These are phyloP conservation scores for Dromococcyx pavoninus DNA, from an alignment of 2,797 vertebrate genomes.

Conservation along the genomic window DNA sequence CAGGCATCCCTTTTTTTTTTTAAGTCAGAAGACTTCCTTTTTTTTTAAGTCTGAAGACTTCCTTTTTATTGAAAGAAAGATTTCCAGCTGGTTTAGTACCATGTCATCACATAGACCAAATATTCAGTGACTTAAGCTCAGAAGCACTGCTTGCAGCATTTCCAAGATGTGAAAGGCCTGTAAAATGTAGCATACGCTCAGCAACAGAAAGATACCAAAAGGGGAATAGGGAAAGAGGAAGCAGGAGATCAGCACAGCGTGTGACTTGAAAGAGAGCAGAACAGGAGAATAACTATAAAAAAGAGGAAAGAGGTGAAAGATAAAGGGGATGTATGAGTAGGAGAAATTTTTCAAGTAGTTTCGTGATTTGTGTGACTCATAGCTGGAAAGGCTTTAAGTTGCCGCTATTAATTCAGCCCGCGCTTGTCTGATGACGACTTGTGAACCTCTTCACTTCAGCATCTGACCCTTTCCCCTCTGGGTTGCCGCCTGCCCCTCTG, in stretches of 20 bases:
- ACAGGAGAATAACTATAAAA: neutral
- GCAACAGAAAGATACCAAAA: neutral
- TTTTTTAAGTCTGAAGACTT: neutral
- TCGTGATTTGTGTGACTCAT: conserved; percentile 16
- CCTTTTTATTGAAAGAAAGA: neutral
- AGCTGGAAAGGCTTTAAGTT: conserved; percentile 19
- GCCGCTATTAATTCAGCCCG: neutral
- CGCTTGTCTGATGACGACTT: neutral
- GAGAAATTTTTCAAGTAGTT: conserved; percentile 27
- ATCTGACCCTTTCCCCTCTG: neutral
- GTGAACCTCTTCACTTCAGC: neutral
- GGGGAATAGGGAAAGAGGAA: neutral
- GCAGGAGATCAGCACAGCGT: neutral
- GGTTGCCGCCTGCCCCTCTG: accelerated
- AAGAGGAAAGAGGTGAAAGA: conserved; percentile 20
- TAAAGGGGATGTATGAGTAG: neutral
- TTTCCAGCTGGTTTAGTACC: neutral
- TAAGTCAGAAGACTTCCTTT: neutral
- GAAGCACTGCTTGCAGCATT: neutral
- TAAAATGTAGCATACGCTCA: neutral
- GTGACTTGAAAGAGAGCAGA: conserved; percentile 27
- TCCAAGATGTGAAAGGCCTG: neutral
- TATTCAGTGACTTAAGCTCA: neutral
- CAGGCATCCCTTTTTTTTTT: neutral
- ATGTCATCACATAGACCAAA: neutral